Evolutionary conservation across 2,888 invertebrate genomes (phyloP), one percentile per base, ranked within the genome.

Genomic region (Amphipyra berbera): DNA sequence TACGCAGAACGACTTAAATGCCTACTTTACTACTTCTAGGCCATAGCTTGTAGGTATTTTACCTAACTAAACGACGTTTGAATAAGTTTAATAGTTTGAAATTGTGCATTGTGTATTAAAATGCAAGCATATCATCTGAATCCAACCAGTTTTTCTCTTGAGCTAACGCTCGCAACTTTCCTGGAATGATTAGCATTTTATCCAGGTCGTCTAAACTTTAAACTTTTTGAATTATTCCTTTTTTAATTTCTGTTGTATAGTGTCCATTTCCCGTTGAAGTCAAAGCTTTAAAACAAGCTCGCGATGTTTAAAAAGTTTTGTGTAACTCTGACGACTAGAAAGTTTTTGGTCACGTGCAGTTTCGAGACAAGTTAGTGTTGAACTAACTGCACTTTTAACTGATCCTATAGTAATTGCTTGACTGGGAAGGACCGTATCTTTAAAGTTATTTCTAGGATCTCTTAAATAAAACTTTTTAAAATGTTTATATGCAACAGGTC

Each of bases 121-220:
- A 57, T 64, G 65, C 38, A 64, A n/a, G 38, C 41, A 35, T 69
- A 72, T 66, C 69, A 37, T 72, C 50, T 70, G 68, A 70, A 70
- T 61, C 57, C 54, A 73, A 73, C 61, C 53, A 33, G 70, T 68
- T 68, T 61, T 57, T 68, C 41, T 33, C 33, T 14, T 68, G 68
- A 50, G 73, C 53, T 57, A 57, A 61, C 68, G 55, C 37, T 55
- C 60, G 68, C 61, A 54, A 70, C 70, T 73, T 70, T 70, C 70
- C 53, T 73, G 33, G 55, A 66, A 48, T 50, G 49, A 54, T 50
- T 44, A 59, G 33, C 15, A 14, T 2, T 10, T 41, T 61, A 47
- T 47, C 55, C 67, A 27, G 30, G 9, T 8, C 4, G 9, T 9
- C 13, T 2, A 9, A 13, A 8, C 13, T n/a, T 38, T n/a, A 9